Evolutionary conservation across 2,113 vertebrate genomes (phyloP).

Genomic region (Hippocampus abdominalis): DNA sequence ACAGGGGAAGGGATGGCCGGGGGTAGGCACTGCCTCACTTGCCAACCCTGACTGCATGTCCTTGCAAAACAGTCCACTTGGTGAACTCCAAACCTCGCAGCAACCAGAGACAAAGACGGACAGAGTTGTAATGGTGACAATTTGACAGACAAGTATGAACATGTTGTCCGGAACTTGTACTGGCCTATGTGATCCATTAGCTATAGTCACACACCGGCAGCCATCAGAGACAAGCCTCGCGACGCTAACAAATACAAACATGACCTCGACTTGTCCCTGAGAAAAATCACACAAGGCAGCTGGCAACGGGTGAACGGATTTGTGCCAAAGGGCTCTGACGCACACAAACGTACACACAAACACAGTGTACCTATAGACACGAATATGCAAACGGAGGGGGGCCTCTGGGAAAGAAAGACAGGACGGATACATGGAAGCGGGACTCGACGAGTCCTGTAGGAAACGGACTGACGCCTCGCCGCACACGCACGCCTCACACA

Average conservation of each 20-base stretch:
- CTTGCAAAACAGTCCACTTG: too few species aligned
- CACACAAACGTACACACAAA: not conserved
- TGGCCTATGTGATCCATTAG: conserved; percentile 48
- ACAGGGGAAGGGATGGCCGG: too few species aligned
- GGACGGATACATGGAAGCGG: conserved; percentile 27
- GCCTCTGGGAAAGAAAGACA: conserved; percentile 21
- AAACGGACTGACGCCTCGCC: not conserved
- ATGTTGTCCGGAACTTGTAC: conserved; percentile 38
- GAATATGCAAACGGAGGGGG: conserved; percentile 35
- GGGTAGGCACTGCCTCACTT: too few species aligned
- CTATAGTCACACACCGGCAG: conserved; percentile 53
- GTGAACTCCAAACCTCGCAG: not conserved
- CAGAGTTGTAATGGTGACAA: not conserved
- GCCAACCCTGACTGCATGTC: too few species aligned
- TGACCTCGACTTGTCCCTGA: conserved; percentile 62
- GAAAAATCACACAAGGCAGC: conserved; percentile 54
- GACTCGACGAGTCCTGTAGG: not conserved
- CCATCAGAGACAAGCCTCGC: conserved; percentile 51
- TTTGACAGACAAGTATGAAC: not conserved
- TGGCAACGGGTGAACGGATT: conserved; percentile 42
- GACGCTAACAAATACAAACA: conserved; percentile 67
- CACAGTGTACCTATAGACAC: conserved; percentile 45
- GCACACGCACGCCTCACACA: not conserved
- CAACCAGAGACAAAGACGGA: conserved; percentile 19
- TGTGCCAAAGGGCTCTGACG: conserved; percentile 28